Conservation (phyloP, 2,113 vertebrate species). For the Alces alces region DNA sequence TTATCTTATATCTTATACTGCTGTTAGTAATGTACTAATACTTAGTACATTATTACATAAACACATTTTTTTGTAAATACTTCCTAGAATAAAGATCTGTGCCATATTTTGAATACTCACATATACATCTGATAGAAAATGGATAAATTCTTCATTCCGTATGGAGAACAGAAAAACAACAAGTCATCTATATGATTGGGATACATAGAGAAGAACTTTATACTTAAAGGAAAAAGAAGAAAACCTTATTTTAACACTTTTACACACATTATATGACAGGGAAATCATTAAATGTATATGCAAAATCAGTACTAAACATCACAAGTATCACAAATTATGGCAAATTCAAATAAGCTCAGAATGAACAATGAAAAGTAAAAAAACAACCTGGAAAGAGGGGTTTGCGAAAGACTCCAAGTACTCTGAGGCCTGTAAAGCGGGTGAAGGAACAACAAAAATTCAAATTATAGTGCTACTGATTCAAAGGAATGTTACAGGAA, state of each 20-base stretch:
- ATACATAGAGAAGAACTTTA: neutral
- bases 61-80: neutral
- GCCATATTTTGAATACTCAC: neutral
- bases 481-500: neutral
- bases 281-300: neutral
- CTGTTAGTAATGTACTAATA: neutral
- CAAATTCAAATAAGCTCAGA: neutral
- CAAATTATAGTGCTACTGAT: neutral
- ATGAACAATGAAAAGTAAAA: neutral
- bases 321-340: neutral
- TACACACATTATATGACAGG: neutral
- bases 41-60: neutral
- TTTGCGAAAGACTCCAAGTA: neutral
- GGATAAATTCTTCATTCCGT: neutral
- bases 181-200: neutral
- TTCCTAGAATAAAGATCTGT: neutral
- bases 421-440: neutral
- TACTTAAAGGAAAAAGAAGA: neutral
- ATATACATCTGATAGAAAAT: neutral
- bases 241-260: neutral
- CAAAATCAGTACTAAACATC: neutral
- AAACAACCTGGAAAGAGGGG: neutral
- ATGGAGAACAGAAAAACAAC: neutral
- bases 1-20: neutral
- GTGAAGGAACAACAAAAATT: neutral